Evolutionary conservation across 2,888 invertebrate species (phyloP).

Genomic region (Lithodes maja): DNA sequence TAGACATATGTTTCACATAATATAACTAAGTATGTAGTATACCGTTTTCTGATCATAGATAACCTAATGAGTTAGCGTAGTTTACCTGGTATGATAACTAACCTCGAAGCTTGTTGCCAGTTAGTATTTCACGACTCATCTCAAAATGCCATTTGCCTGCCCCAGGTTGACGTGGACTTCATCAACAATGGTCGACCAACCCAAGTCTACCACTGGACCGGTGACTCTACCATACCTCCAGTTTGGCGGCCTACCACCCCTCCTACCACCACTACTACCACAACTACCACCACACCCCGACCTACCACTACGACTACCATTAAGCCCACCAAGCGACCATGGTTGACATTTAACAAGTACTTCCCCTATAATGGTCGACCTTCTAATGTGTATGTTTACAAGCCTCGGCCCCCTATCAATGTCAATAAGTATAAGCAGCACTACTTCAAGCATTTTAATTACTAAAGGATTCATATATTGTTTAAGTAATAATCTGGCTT

Average conservation of each 20-base stretch:
- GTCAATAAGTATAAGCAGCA: constrained; percentile 56
- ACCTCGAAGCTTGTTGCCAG: no score
- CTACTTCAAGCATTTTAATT: constrained; percentile 66
- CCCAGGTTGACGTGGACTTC: constrained; percentile 64
- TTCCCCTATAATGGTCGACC: constrained; percentile 64
- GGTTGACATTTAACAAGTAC: constrained; percentile 53
- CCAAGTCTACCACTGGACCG: constrained; percentile 68
- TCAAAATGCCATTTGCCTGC: no score
- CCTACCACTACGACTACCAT: constrained; percentile 16
- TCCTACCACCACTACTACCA: constrained; percentile 47
- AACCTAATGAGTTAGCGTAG: no score
- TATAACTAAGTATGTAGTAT: no score
- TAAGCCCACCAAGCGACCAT: constrained; percentile 45
- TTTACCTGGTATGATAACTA: no score
- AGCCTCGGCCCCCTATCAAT: constrained; percentile 42
- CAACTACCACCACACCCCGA: constrained; percentile 39
- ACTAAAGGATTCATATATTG: constrained; percentile 4
- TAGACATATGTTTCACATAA: no score
- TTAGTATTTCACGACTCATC: no score
- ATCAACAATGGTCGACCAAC: constrained; percentile 65
- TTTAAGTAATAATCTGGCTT: no score
- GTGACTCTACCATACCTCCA: not conserved
- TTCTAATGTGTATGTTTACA: constrained; percentile 57
- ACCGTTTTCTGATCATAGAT: no score
- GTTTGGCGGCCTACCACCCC: constrained; percentile 31